Base-by-base conservation (phyloP, 2,888 invertebrate species). In the Polydrusus cervinus region DNA sequence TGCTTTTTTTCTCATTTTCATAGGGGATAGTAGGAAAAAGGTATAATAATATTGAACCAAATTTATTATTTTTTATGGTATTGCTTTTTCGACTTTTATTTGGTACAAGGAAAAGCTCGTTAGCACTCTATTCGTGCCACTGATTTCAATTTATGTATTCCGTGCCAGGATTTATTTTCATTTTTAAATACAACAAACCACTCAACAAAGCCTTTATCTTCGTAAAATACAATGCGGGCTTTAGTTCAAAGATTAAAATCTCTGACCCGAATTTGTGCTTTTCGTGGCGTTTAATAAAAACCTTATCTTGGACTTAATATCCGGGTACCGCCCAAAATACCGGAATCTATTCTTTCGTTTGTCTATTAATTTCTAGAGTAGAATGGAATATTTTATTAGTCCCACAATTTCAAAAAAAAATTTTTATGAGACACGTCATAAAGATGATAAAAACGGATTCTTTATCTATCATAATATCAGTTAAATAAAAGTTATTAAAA, bases 141-240 rank as follows among this genome's bases (percentile, higher is more conserved):
- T 61, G 73, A 67, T 67, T 73, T 67, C 67, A 51, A 73, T 61
- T 73, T 73, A 45, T 40, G 57, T 43, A 55, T 67, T 66, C 14
- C 72, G 40, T 60, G 69, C 47, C 30, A 69, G 38, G n/a, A 30
- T 70, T 70, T 70, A 68, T 68, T 68, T 60, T 73, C 76, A 71
- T 71, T 79, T 79, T 69, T 76, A 76, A 74, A 77, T 76, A 72
- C 72, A 30, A 72, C 72, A 30, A 74, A 73, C 75, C 57, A 55
- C 75, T 78, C 70, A 74, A 76, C 71, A 75, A 71, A 76, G 74
- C 67, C 77, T 61, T 64, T 62, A 68, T 71, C 71, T 10, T 71
- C 62, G 71, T 57, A 75, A 53, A 78, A 73, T 73, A 78, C 76
- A 79, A 72, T 77, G 61, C 75, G 78, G 76, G 53, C 67, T 67